Percentiles rank a stretch among this genome's conserved stretches.
Conservation (phyloP, 2,113 vertebrate species). For the Herpetotheres cachinnans region DNA sequence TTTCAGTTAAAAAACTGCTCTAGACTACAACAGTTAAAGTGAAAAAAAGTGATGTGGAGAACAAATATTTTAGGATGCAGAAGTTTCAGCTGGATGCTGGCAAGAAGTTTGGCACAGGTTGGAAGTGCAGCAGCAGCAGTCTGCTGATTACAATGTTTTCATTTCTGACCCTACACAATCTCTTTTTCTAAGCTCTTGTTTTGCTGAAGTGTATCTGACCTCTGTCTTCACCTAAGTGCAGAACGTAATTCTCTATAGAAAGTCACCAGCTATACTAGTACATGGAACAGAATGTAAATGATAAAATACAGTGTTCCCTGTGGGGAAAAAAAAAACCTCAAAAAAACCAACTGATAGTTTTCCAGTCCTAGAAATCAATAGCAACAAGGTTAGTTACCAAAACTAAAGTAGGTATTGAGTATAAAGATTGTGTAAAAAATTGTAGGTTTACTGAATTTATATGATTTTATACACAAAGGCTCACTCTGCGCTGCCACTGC, state of each 20-base stretch:
- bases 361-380: not conserved
- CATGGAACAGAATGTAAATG: not conserved
- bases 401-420: not conserved
- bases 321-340: not conserved
- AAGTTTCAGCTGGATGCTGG: not conserved
- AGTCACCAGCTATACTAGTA: not conserved
- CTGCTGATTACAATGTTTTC: not conserved
- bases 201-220: not conserved
- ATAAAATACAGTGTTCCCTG: not conserved
- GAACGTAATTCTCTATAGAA: not conserved
- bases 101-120: not conserved
- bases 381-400: not conserved
- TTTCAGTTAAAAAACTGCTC: not conserved
- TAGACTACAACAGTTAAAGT: not conserved
- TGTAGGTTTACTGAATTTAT: not conserved
- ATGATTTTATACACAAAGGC: not conserved
- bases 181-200: not conserved
- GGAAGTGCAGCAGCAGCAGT: not conserved
- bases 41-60: accelerated
- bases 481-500: not conserved
- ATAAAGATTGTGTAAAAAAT: not conserved
- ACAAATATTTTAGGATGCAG: not conserved
- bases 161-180: not conserved
- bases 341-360: not conserved
- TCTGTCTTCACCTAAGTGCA: not conserved